These are phyloP conservation scores for Melanotaenia nigrans DNA, from an alignment of 2,797 vertebrate species.

Conservation along the genomic window DNA sequence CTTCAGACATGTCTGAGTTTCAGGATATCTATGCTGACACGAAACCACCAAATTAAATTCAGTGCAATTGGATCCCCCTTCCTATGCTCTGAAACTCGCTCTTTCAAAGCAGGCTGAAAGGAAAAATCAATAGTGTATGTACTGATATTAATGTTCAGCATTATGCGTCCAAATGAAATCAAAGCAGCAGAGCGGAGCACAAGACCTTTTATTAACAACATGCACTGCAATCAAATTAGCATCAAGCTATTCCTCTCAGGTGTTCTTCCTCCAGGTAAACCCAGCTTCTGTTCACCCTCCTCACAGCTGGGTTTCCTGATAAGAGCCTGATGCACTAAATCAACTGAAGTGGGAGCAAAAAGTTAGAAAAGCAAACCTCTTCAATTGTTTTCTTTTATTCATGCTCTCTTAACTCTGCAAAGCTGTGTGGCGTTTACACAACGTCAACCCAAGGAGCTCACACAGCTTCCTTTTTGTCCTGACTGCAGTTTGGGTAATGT, in stretches of 20 bases:
- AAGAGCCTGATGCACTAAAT: constrained; percentile 14
- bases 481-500: neutral
- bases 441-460: neutral
- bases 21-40: constrained; percentile 80
- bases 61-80: constrained; percentile 75
- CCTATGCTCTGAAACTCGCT: constrained; percentile 59
- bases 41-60: constrained; percentile 84
- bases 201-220: constrained; percentile 78
- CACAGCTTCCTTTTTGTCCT: neutral
- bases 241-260: constrained; percentile 48
- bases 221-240: constrained; percentile 69
- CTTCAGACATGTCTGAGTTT: constrained; percentile 78
- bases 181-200: constrained; percentile 67
- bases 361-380: constrained; percentile 35
- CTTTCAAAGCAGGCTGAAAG: constrained; percentile 60
- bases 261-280: constrained; percentile 56
- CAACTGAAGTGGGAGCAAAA: constrained; percentile 16
- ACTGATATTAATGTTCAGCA: constrained; percentile 83
- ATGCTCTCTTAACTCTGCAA: constrained; percentile 12
- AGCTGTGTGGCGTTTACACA: neutral
- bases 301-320: constrained; percentile 10
- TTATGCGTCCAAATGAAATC: constrained; percentile 81
- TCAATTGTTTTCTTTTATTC: constrained; percentile 14
- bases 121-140: constrained; percentile 79
- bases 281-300: constrained; percentile 23